A percentile compares a stretch with the other conserved stretches of the same genome.
Conservation (phyloP, 2,113 vertebrate genomes). For the Rhinolophus sinicus region DNA sequence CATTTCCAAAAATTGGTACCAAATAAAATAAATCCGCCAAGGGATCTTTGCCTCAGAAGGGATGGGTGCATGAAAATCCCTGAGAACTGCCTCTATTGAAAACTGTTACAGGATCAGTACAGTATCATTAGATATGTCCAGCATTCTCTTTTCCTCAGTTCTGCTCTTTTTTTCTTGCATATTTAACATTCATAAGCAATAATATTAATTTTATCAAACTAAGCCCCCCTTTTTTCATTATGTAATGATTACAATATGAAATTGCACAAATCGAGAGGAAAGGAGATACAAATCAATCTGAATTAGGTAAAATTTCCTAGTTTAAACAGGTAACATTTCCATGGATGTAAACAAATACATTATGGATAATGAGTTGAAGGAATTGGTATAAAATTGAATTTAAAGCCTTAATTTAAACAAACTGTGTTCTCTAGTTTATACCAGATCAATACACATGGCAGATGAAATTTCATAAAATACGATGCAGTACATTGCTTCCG, state of each 20-base stretch:
- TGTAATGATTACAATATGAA: conserved; percentile 42
- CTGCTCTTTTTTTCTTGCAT: neutral
- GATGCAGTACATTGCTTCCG: conserved; percentile 60
- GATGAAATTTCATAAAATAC: conserved; percentile 71
- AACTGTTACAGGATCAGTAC: neutral
- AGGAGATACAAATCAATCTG: conserved; percentile 62
- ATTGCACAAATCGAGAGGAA: neutral
- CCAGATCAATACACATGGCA: conserved; percentile 59
- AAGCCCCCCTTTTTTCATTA: neutral
- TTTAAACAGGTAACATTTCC: conserved; percentile 72
- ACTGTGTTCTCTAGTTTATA: conserved; percentile 71
- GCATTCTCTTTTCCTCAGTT: neutral
- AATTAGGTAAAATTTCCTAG: conserved; percentile 55
- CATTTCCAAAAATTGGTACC: neutral
- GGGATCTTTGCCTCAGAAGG: neutral
- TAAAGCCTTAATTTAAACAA: conserved; percentile 79
- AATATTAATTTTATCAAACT: conserved; percentile 39
- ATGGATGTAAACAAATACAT: conserved; percentile 77
- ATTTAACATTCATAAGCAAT: conserved; percentile 3
- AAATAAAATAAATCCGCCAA: neutral
- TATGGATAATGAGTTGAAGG: conserved; percentile 75
- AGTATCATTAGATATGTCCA: neutral
- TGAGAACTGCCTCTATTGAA: neutral
- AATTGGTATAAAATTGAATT: conserved; percentile 79
- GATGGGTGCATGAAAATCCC: accelerated